Percentiles rank a stretch among this genome's conserved stretches.
These are phyloP conservation scores for Brachypteracias leptosomus DNA, from an alignment of 2,113 vertebrate species.

Conservation along the genomic window DNA sequence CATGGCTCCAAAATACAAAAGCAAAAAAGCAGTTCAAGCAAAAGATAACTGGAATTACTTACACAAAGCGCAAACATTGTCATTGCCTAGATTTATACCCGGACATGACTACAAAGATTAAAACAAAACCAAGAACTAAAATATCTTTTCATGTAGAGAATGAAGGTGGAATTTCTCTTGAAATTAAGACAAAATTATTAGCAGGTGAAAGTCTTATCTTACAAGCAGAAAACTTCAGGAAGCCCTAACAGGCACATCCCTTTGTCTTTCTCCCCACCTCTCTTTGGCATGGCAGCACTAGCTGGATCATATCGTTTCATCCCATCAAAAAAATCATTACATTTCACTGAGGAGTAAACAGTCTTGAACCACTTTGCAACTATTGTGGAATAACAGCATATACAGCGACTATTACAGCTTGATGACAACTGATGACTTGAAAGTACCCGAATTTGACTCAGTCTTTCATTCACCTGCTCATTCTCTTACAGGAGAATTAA, in stretches of 20 bases:
- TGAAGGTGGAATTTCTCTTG: neutral
- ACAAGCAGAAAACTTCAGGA: neutral
- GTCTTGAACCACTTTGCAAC: neutral
- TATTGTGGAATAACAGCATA: neutral
- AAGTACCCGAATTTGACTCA: neutral
- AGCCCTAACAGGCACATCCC: neutral
- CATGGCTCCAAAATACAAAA: neutral
- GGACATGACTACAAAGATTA: neutral
- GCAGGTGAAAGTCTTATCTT: neutral
- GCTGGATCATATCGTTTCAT: neutral
- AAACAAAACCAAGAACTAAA: neutral
- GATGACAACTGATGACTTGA: neutral
- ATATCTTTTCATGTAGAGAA: neutral
- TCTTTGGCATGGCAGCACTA: neutral
- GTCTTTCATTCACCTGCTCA: neutral
- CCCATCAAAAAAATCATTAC: neutral
- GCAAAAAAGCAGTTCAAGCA: neutral
- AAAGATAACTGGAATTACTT: neutral
- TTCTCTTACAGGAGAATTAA: neutral
- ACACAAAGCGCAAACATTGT: neutral
- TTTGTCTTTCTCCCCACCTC: neutral
- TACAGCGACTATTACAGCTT: neutral
- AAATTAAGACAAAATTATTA: neutral
- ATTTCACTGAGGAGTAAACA: neutral
- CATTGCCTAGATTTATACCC: neutral